Percentiles rank a stretch among this genome's conserved stretches.
phyloP scores from a whole-genome alignment of 2,113 vertebrate genomes.

The Spermophilus dauricus region DNA sequence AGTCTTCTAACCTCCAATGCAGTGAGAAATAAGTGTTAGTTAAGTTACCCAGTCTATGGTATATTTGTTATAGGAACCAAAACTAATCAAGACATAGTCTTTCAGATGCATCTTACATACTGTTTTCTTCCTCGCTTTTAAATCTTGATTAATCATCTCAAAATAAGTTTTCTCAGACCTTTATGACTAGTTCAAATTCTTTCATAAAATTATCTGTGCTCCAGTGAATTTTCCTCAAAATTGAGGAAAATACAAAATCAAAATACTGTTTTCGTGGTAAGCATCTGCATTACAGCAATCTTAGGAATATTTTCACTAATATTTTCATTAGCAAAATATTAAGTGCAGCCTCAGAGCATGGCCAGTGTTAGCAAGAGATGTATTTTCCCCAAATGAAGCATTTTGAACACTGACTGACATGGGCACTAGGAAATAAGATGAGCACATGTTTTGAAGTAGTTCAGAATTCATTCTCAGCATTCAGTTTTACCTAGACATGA shows the following conservation, averaged over 20 bases:
- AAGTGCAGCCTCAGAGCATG: background rate
- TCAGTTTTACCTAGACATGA: conserved; percentile 39
- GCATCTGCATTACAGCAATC: background rate
- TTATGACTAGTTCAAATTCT: background rate
- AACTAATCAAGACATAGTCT: background rate
- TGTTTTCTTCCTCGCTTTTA: conserved; percentile 42
- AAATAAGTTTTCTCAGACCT: conserved; percentile 8
- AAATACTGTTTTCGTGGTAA: conserved; percentile 4
- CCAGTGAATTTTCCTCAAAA: background rate
- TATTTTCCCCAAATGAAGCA: conserved; percentile 52
- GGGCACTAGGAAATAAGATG: conserved; percentile 17
- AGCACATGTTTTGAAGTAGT: conserved; percentile 44
- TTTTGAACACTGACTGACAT: background rate
- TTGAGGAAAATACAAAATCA: background rate
- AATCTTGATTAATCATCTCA: background rate
- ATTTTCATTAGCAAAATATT: conserved; percentile 40
- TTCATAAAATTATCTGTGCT: background rate
- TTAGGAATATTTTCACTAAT: conserved; percentile 41
- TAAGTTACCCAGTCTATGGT: background rate
- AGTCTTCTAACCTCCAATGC: background rate
- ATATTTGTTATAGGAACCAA: background rate
- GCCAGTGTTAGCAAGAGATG: conserved; percentile 1
- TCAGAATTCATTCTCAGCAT: conserved; percentile 46
- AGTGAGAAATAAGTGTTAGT: background rate
- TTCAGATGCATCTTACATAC: background rate